Percentiles rank a stretch among this genome's conserved stretches.
Conservation (phyloP, 2,113 vertebrate species). For the Xenopus laevis region DNA sequence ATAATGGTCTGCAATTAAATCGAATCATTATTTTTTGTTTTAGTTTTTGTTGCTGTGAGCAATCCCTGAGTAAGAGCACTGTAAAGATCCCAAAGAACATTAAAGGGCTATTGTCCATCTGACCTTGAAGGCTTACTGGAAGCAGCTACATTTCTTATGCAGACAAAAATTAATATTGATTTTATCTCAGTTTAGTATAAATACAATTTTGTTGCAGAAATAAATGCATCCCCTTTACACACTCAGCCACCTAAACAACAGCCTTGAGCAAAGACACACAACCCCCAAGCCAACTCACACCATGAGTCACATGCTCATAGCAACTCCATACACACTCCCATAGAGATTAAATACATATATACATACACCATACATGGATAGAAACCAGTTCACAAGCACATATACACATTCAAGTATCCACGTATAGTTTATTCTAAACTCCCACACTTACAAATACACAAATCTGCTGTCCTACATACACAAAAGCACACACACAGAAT, state of each 20-base stretch:
- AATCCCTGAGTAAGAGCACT: no score
- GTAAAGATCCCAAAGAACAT: no score
- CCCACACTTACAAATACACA: background rate
- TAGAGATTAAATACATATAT: background rate
- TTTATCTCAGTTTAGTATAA: background rate
- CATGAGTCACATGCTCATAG: no score
- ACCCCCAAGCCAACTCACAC: no score
- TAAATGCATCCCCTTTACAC: background rate
- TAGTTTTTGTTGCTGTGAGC: no score
- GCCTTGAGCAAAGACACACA: background rate
- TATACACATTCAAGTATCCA: background rate
- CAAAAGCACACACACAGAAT: background rate
- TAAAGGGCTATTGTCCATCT: slow-evolving; percentile 51
- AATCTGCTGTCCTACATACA: background rate
- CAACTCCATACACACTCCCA: no score
- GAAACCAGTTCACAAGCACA: background rate
- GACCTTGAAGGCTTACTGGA: slow-evolving; percentile 67
- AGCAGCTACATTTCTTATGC: slow-evolving; percentile 26
- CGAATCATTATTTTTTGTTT: no score
- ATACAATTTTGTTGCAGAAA: background rate
- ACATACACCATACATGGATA: background rate
- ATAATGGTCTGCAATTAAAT: no score
- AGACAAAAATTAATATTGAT: slow-evolving; percentile 11
- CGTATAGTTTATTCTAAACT: no score
- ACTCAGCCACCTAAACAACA: background rate